A percentile compares a stretch with the other conserved stretches of the same genome.
Evolutionary conservation across 2,113 vertebrate species (phyloP).

Genomic region (Oenanthe oenanthe): DNA sequence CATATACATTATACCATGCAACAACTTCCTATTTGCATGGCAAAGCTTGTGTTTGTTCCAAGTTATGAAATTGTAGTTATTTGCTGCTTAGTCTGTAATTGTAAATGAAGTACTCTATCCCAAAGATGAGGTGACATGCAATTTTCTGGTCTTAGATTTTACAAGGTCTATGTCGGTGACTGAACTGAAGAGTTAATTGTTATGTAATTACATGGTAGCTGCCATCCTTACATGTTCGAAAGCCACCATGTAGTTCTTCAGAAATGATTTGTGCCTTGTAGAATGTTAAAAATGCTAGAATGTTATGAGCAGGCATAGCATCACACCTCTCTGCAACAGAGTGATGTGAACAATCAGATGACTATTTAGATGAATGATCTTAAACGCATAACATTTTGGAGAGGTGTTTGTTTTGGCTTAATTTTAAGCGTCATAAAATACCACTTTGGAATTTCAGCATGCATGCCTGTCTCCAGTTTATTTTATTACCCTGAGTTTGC

Average conservation of each 20-base stretch:
- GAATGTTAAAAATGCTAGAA: neutral
- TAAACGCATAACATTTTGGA: neutral
- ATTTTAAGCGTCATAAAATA: neutral
- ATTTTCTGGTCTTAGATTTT: neutral
- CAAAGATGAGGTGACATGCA: neutral
- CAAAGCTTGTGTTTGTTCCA: neutral
- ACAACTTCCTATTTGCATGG: neutral
- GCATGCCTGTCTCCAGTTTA: neutral
- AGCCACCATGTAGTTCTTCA: neutral
- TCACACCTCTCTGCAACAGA: neutral
- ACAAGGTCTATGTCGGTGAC: neutral
- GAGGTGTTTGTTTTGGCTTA: conserved; percentile 7
- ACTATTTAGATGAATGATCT: neutral
- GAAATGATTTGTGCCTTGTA: conserved; percentile 33
- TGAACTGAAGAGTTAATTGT: neutral
- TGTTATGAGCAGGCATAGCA: neutral
- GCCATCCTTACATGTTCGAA: neutral
- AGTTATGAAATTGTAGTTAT: neutral
- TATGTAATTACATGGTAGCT: neutral
- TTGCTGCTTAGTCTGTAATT: conserved; percentile 12
- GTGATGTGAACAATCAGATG: neutral
- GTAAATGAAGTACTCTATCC: neutral
- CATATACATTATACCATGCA: neutral
- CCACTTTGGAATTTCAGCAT: neutral
- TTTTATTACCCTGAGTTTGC: conserved; percentile 29